Evolutionary conservation across 2,888 invertebrate species (phyloP), one percentile per base, ranked within the genome.

Genomic region (Cactoblastis cactorum): DNA sequence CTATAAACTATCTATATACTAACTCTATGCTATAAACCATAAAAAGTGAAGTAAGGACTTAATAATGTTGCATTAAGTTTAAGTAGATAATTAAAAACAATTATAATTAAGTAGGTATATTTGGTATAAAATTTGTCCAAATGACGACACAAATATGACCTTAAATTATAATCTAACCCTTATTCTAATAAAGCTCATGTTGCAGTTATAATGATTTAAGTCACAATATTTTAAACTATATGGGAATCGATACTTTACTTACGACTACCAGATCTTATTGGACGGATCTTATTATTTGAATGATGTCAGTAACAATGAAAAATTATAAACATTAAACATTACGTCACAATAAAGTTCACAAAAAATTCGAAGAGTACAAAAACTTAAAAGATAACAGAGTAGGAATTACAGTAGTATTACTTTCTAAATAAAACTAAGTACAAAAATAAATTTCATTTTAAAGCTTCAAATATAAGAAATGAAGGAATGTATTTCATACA

Each of bases 121-220:
- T 88, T 88, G 88, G 88, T 85, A 85, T 84, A 85, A 86, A 83
- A 81, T 74, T 73, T 74, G 74, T 75, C 73, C 74, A 77, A 72
- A 74, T 68, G 55, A 69, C 73, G 65, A 69, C 67, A 67, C 74
- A 74, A 75, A 75, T 69, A 70, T 71, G 73, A 79, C 71, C 74
- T 69, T 58, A 74, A 68, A 68, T 61, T 63, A 63, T 58, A 63
- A 66, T 56, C 61, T 57, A 58, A 22, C 17, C 17, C 56, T 57
- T 62, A 62, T 62, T 72, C 81, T 83, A 83, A 74, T 83, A 83
- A 83, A 83, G 84, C 84, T 83, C 77, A 63, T 73, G 76, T 75
- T 71, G 63, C 70, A 69, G 59, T 65, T 65, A 61, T 61, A 66
- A 65, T 74, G 68, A 69, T 65, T 67, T 62, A 28, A 32, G 45